Conservation (phyloP, 1,140 invertebrate species). For the Gonioctena quinquepunctata region DNA sequence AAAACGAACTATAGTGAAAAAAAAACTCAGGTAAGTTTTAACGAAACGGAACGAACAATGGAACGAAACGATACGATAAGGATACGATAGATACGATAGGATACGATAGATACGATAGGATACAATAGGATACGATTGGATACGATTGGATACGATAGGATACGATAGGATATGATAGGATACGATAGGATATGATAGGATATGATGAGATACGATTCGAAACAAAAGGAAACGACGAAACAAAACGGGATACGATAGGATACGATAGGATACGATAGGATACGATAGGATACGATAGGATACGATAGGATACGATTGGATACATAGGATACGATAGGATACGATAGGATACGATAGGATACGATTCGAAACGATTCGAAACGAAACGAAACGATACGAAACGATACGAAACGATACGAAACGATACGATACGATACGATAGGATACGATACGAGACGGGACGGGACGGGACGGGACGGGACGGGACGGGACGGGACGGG, state of each 20-base stretch:
- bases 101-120: too few relatives aligned
- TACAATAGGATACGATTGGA: too few relatives aligned
- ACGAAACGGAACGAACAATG: too few relatives aligned
- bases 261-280: neutral
- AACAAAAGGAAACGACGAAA: neutral
- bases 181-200: neutral
- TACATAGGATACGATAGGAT: neutral
- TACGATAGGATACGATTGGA: rapidly evolving
- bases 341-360: neutral
- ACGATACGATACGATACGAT: neutral
- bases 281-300: rapidly evolving
- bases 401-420: neutral
- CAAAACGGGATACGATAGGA: neutral
- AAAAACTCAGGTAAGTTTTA: too few relatives aligned
- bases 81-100: too few relatives aligned
- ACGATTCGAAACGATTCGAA: neutral
- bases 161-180: neutral
- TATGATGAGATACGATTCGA: neutral
- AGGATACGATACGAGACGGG: neutral
- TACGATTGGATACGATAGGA: too few relatives aligned
- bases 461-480: neutral
- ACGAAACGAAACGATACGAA: neutral
- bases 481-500: too few relatives aligned
- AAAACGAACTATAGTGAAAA: too few relatives aligned
- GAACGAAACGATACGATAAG: too few relatives aligned